These are phyloP conservation scores for Thamnophis sirtalis DNA, from an alignment of 2,113 vertebrate genomes.

Conservation along the genomic window DNA sequence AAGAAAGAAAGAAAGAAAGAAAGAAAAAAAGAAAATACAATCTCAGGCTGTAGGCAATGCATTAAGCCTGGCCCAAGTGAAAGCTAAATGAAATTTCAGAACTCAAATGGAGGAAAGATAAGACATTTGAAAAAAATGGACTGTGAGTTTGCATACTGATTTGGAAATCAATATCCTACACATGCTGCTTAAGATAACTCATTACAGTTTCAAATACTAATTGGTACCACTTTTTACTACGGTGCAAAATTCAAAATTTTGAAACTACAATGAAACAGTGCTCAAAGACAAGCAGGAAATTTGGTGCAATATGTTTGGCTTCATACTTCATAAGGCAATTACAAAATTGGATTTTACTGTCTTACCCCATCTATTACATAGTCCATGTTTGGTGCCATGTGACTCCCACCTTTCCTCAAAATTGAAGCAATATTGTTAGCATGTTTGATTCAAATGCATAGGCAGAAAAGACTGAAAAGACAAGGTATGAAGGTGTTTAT, in stretches of 20 bases:
- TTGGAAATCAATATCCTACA: neutral
- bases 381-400: neutral
- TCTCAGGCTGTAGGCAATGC: no score
- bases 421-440: neutral
- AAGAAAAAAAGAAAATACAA: no score
- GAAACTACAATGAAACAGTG: neutral
- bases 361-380: neutral
- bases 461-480: neutral
- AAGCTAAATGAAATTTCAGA: no score
- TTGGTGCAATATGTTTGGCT: neutral
- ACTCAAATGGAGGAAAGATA: neutral
- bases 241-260: neutral
- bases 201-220: neutral
- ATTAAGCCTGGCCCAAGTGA: no score
- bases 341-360: neutral
- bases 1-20: no score
- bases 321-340: neutral
- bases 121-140: neutral
- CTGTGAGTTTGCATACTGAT: neutral
- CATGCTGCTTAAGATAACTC: neutral
- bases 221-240: neutral
- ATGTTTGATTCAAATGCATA: neutral
- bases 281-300: neutral
- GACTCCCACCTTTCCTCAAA: neutral
- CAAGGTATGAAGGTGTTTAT: neutral